phyloP scores from a whole-genome alignment of 2,113 vertebrate species.

The Cricetomys ansorgei region DNA sequence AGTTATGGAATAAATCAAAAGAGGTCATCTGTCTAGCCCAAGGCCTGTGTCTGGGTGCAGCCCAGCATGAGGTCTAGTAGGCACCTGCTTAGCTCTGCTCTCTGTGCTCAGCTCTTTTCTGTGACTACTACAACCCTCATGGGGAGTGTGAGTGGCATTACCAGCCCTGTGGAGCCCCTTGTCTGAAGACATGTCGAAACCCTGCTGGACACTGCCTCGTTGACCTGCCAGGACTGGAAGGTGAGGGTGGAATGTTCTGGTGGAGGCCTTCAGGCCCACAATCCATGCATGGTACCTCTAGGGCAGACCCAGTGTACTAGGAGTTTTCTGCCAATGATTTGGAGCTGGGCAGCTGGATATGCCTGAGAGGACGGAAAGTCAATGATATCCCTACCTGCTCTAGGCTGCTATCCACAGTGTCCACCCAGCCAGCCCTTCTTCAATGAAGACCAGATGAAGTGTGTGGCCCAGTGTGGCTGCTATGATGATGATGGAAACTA shows the following conservation, averaged over 20 bases:
- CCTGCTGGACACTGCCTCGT: constrained; percentile 90
- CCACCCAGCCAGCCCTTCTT: constrained; percentile 90
- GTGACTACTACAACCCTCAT: constrained; percentile 94
- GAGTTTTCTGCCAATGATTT: neutral
- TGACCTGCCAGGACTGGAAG: constrained; percentile 91
- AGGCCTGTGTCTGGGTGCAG: no score
- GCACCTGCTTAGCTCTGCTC: neutral
- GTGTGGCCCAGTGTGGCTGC: constrained; percentile 90
- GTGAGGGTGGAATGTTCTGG: constrained; percentile 78
- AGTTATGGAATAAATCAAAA: neutral
- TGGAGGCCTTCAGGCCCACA: no score
- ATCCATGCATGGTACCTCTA: neutral
- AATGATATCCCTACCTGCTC: neutral
- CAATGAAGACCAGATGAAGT: constrained; percentile 92
- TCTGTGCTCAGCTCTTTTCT: constrained; percentile 92
- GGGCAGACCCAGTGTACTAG: neutral
- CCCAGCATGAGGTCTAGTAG: neutral
- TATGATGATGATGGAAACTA: constrained; percentile 81
- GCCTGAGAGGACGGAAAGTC: neutral
- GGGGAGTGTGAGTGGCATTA: constrained; percentile 97
- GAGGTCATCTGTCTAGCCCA: no score
- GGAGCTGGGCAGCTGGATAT: rapidly evolving
- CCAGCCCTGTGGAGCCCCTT: constrained; percentile 92
- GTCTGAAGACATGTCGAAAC: constrained; percentile 95
- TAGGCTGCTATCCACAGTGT: constrained; percentile 95